Base-by-base conservation (phyloP, 2,113 vertebrate genomes). In the Spheniscus mendiculus region DNA sequence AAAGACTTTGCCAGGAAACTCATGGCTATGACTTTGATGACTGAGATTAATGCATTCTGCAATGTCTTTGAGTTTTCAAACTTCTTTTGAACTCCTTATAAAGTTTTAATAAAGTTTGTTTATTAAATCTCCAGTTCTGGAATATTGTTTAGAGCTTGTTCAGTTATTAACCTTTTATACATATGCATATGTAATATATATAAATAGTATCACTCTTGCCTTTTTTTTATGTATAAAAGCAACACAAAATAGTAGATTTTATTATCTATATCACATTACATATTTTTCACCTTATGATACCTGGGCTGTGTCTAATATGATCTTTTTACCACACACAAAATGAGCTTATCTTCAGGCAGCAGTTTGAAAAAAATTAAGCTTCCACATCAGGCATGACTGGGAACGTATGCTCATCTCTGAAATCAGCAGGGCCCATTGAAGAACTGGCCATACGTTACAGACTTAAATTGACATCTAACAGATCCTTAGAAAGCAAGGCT, bases 331-430 rank as follows among this genome's bases (percentile, higher is more conserved):
- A 56, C 32, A 44, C 8, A 25, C 2, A 89, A 71, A 89, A 89
- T 32, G 9, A 91, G 25, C 22, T 90, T 63, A 58, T 71, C 21
- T 90, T 76, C 73, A 61, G 44, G 34, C 20, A 69, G 15, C 19
- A 83, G 27, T 88, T 72, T 69, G 47, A 62, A 85, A 77, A 77
- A 86, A 87, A 63, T 12, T 55, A 59, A 67, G 36, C 38, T 87
- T 96, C 66, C 10, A 34, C 12, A 26, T 61, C 16, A 92, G 71
- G 16, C 26, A 36, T 0, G 0, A 45, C 5, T 45, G 6, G 34
- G 32, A 82, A 81, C 2, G 10, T 47, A 38, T 16, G 56, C 12
- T 49, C 4, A n/a, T 34, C 55, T 74, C 61, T 82, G 63, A 78
- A 90, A 72, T 40, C 80, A 76, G 19, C 69, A 83, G 32, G 30